Percentiles rank a stretch among this genome's conserved stretches.
Conservation (phyloP, 2,797 vertebrate genomes). For the Bovichtus diacanthus region DNA sequence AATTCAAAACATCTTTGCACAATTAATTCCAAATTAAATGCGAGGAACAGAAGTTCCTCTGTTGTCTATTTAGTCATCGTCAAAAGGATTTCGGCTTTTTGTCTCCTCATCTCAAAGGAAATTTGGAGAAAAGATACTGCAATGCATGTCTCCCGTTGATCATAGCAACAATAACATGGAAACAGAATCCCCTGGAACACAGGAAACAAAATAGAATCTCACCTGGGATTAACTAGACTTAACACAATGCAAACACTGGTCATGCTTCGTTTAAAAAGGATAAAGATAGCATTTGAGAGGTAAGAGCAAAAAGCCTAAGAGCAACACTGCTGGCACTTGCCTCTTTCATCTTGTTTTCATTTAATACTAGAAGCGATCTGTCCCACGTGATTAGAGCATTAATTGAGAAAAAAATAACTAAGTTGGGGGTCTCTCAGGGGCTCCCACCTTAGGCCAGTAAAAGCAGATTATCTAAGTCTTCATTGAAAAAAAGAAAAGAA, state of each 20-base stretch:
- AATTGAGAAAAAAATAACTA: neutral
- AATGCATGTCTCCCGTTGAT: slow-evolving; percentile 47
- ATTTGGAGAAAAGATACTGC: slow-evolving; percentile 46
- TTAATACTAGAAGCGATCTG: slow-evolving; percentile 6
- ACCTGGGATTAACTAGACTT: slow-evolving; percentile 90
- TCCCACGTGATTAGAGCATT: neutral
- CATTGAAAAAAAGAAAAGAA: neutral
- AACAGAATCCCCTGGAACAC: slow-evolving; percentile 84
- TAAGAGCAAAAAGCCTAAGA: slow-evolving; percentile 88
- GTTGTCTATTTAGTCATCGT: slow-evolving; percentile 12
- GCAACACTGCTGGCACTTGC: slow-evolving; percentile 94
- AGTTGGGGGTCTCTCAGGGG: neutral
- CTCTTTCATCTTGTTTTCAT: slow-evolving; percentile 30
- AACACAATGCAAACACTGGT: slow-evolving; percentile 94
- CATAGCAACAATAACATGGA: slow-evolving; percentile 50
- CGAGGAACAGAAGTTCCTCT: slow-evolving; percentile 41
- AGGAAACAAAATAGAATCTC: slow-evolving; percentile 98
- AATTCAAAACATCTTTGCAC: slow-evolving; percentile 32
- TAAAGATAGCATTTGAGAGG: slow-evolving; percentile 86
- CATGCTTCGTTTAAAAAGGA: slow-evolving; percentile 92
- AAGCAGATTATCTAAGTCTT: slow-evolving; percentile 26
- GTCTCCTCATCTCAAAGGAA: slow-evolving; percentile 28
- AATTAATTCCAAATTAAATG: slow-evolving; percentile 38
- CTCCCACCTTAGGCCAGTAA: slow-evolving; percentile 6
- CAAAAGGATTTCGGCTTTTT: slow-evolving; percentile 11